Evolutionary conservation across 2,113 vertebrate species (phyloP), one percentile per base, ranked within the genome.

Genomic region (Nothocercus nigrocapillus): DNA sequence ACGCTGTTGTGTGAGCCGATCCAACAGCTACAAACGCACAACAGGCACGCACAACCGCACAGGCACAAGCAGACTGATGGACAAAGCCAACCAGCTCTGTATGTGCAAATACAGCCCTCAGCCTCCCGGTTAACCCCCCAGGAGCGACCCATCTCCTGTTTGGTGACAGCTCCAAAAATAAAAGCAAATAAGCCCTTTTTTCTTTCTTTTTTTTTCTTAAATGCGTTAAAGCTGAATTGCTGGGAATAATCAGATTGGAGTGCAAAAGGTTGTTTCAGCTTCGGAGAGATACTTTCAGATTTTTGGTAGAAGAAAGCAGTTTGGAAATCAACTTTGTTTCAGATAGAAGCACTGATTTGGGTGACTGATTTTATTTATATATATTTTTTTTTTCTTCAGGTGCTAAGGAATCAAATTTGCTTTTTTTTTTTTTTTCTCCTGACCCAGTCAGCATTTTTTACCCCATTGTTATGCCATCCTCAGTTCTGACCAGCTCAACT

Each of bases 91-190:
- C 7, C 15, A 51, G 47, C 45, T 47, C 32, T 4, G 51, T 11
- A 25, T 5, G 24, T 53, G n/a, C n/a, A 72, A 27, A 70, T 19
- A 51, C 45, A 34, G 14, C 24, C 25, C 17, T 49, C 69, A 21
- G 25, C 25, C 24, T 72, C n/a, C 69, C n/a, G 11, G 18, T 34
- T 18, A n/a, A 51, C 32, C 16, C 32, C 30, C 6, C 9, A 25
- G 7, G 45, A 47, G 15, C 30, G 28, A 70, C 44, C 45, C 32
- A 15, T n/a, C 16, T 51, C 7, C 22, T 24, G 61, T 62, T 62
- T 36, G 34, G 0, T 1, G 8, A 19, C 0, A 0, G 22, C 8
- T 40, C 59, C 59, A 82, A 79, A 85, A 85, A 14, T 1, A 61
- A 66, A 34, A 79, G 49, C 24, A 34, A 82, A 51, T 5, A n/a